Evolutionary conservation across 2,888 invertebrate species (phyloP), one percentile per base, ranked within the genome.

Genomic region (Baronia brevicornis): DNA sequence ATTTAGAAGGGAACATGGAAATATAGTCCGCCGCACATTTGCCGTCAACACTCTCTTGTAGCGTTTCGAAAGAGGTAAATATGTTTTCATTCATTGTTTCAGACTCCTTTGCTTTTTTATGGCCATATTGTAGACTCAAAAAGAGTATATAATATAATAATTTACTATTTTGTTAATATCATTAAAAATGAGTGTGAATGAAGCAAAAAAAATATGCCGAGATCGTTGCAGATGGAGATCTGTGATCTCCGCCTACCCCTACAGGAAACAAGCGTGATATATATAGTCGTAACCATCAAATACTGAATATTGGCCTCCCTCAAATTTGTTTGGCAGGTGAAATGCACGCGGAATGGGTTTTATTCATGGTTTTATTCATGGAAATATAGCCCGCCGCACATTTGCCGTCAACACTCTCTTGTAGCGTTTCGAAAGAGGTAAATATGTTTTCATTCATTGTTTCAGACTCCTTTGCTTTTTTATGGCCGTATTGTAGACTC

Each of bases 221-320:
- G n/a, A n/a, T n/a, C n/a, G n/a, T n/a, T n/a, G n/a, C n/a, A n/a
- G n/a, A n/a, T n/a, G n/a, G n/a, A n/a, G n/a, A n/a, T n/a, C n/a
- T n/a, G n/a, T n/a, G n/a, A n/a, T n/a, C n/a, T n/a, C n/a, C n/a
- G n/a, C n/a, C n/a, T n/a, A n/a, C n/a, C n/a, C n/a, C n/a, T n/a
- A n/a, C n/a, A n/a, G n/a, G n/a, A n/a, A n/a, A n/a, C n/a, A n/a
- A n/a, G n/a, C n/a, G n/a, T n/a, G n/a, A n/a, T n/a, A n/a, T n/a
- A n/a, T n/a, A n/a, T n/a, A n/a, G n/a, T 18, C 24, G 24, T 23
- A 21, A 25, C 39, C 33, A 33, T 35, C 30, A 20, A 38, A 27
- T 33, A 43, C 39, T 37, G 40, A 33, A 38, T 35, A 40, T 33
- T 36, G 39, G 9, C 26, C 26, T 34, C 32, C 27, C 28, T n/a